These are phyloP conservation scores for Agrotis segetum DNA, from an alignment of 2,888 invertebrate genomes.

Conservation along the genomic window DNA sequence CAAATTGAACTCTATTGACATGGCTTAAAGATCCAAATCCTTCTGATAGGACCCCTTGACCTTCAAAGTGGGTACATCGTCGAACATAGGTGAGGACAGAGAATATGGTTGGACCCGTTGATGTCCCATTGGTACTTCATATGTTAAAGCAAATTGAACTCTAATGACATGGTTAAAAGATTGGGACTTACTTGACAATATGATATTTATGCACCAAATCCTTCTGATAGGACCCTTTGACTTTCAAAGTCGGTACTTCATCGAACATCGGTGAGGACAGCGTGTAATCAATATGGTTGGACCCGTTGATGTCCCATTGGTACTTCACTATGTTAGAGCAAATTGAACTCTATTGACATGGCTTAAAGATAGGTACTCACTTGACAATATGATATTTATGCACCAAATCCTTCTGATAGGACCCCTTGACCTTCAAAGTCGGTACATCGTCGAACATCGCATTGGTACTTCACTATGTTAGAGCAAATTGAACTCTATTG, in stretches of 20 bases:
- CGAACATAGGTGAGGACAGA: no score
- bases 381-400: constrained; percentile 91
- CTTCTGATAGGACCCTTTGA: constrained; percentile 90
- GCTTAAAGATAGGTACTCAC: constrained; percentile 81
- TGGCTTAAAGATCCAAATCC: no score
- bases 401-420: constrained; percentile 88
- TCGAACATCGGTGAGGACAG: constrained; percentile 92
- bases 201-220: constrained; percentile 88
- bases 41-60: no score
- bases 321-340: constrained; percentile 91
- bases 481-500: no score
- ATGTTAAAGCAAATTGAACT: no score
- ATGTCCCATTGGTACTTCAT: no score
- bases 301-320: constrained; percentile 87
- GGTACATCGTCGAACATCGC: constrained; percentile 88
- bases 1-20: no score
- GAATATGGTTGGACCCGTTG: no score
- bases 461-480: no score
- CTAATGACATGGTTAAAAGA: no score
- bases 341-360: no score
- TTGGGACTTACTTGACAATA: constrained; percentile 90
- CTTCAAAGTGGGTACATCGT: no score
- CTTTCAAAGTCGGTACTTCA: constrained; percentile 91
- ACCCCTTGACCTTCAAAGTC: constrained; percentile 91
- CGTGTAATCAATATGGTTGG: constrained; percentile 91